Percentiles rank a stretch among this genome's conserved stretches.
phyloP scores from a whole-genome alignment of 53 echinoderm and acorn worm genomes.

The Arbacia lixula region DNA sequence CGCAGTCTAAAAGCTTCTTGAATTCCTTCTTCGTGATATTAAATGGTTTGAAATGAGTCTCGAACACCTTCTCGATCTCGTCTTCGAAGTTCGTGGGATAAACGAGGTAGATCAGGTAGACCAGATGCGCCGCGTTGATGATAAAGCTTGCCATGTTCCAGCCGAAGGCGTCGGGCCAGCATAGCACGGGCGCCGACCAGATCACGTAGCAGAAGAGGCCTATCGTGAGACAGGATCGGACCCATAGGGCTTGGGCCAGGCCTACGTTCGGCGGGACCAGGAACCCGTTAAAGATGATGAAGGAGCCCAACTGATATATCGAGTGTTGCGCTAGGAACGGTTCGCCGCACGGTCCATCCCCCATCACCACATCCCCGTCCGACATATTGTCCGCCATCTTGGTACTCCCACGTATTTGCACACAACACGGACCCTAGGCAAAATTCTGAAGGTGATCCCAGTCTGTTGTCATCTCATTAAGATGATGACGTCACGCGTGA shows the following conservation, averaged over 20 bases:
- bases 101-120: slow-evolving; percentile 72
- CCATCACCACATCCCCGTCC: background rate
- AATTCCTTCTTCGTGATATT: slow-evolving; percentile 83
- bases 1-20: slow-evolving; percentile 64
- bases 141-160: slow-evolving; percentile 76
- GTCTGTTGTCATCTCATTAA: no score
- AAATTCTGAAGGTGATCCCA: no score
- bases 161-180: slow-evolving; percentile 88
- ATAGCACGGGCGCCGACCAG: slow-evolving; percentile 80
- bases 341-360: background rate
- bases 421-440: no score
- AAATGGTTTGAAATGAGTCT: slow-evolving; percentile 81
- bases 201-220: slow-evolving; percentile 76
- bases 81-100: slow-evolving; percentile 80
- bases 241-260: slow-evolving; percentile 83
- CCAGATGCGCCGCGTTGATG: slow-evolving; percentile 73
- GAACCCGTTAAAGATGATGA: slow-evolving; percentile 76
- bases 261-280: slow-evolving; percentile 87
- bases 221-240: slow-evolving; percentile 69
- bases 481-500: no score
- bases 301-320: slow-evolving; percentile 89
- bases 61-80: slow-evolving; percentile 78
- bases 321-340: slow-evolving; percentile 59
- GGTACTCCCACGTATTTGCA: no score
- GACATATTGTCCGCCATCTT: slow-evolving; percentile 38